Evolutionary conservation across 1,140 invertebrate genomes (phyloP).

Genomic region (Scaptomyza graminum): DNA sequence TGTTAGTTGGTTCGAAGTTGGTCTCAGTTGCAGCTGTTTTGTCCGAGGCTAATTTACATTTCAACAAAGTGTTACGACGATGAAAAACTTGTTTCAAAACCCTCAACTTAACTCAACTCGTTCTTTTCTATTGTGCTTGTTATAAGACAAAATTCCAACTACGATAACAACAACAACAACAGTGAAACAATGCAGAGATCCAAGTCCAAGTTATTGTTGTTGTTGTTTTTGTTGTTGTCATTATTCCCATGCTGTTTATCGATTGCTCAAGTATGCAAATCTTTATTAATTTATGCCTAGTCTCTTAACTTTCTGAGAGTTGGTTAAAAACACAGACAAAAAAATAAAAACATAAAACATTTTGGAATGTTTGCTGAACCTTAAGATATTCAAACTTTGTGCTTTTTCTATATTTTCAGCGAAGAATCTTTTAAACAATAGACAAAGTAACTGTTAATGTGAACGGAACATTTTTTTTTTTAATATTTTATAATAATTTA

Average conservation of each 20-base stretch:
- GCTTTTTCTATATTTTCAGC: neutral
- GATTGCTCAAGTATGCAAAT: constrained; percentile 68
- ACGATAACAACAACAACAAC: constrained; percentile 6
- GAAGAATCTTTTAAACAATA: constrained; percentile 38
- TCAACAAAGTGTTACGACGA: constrained; percentile 32
- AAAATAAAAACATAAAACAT: too few species aligned
- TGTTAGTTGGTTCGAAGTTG: neutral
- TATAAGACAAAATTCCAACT: neutral
- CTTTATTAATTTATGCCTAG: constrained; percentile 66
- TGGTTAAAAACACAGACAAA: too few species aligned
- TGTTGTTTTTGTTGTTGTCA: constrained; percentile 1
- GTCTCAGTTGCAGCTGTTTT: constrained; percentile 22
- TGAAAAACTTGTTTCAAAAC: constrained; percentile 65
- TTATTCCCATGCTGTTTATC: constrained; percentile 45
- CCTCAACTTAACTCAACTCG: constrained; percentile 15
- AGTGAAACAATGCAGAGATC: constrained; percentile 29
- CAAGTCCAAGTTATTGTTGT: neutral
- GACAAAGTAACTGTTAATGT: constrained; percentile 57
- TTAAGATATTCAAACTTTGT: neutral
- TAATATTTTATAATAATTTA: neutral
- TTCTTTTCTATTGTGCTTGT: constrained; percentile 41
- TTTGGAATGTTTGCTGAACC: constrained; percentile 4
- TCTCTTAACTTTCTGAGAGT: constrained; percentile 34
- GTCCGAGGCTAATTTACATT: constrained; percentile 62
- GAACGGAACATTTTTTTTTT: constrained; percentile 24